phyloP scores from a whole-genome alignment of 2,888 invertebrate genomes.

The Opisthograptis luteolata region DNA sequence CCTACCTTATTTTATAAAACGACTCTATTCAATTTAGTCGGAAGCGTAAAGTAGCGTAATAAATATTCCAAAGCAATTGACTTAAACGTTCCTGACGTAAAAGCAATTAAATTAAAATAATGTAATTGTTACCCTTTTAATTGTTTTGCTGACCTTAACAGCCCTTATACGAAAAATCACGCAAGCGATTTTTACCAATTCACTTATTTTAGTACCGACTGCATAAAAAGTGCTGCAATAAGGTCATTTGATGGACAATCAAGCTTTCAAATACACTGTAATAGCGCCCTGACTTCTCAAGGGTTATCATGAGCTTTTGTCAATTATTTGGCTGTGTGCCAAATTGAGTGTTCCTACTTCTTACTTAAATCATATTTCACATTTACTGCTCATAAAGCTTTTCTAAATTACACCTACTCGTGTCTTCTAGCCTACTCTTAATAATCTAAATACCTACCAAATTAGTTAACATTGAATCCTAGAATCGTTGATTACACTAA shows the following conservation, averaged over 20 bases:
- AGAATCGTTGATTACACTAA: too few species aligned
- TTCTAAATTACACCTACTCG: too few species aligned
- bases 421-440: too few species aligned
- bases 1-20: not conserved
- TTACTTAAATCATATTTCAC: not conserved
- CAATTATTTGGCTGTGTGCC: constrained; percentile 10
- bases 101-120: constrained; percentile 26
- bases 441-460: too few species aligned
- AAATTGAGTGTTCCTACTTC: not conserved
- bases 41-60: constrained; percentile 12
- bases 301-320: not conserved
- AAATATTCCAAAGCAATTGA: constrained; percentile 27
- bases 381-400: too few species aligned
- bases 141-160: constrained; percentile 46
- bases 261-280: not conserved
- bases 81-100: constrained; percentile 28
- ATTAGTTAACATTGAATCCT: too few species aligned
- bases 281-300: too few species aligned
- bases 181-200: constrained; percentile 55
- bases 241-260: not conserved
- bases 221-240: constrained; percentile 17
- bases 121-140: constrained; percentile 31
- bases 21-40: constrained; percentile 15
- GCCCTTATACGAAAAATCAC: constrained; percentile 53
- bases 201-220: constrained; percentile 38